Evolutionary conservation across 2,888 invertebrate genomes (phyloP).

Genomic region (Yponomeuta malinellus): DNA sequence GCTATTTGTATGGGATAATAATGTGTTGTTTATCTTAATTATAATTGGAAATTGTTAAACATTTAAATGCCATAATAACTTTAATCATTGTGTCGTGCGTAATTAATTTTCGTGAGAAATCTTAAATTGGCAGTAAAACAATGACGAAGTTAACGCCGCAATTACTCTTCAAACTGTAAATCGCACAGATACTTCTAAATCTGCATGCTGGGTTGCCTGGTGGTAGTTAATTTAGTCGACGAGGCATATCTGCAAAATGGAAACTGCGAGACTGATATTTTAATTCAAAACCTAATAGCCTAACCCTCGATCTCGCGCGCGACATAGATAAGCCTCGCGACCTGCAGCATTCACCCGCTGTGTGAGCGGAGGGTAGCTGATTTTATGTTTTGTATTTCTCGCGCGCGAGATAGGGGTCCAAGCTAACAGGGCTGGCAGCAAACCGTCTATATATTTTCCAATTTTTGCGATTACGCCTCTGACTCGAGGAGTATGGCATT

Average conservation of each 20-base stretch:
- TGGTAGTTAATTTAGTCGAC: background rate
- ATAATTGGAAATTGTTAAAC: background rate
- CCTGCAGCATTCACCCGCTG: too few species aligned
- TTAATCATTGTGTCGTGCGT: background rate
- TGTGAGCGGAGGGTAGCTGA: too few species aligned
- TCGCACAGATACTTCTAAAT: background rate
- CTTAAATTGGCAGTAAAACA: too few species aligned
- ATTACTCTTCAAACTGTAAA: background rate
- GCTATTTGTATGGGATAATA: background rate
- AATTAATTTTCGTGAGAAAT: background rate
- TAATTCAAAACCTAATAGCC: background rate
- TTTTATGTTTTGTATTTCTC: too few species aligned
- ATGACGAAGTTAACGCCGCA: too few species aligned
- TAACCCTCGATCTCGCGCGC: background rate
- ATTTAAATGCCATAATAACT: conserved; percentile 5
- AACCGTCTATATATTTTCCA: too few species aligned
- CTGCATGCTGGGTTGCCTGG: background rate
- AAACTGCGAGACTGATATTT: background rate
- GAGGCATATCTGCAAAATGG: background rate
- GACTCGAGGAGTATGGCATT: background rate
- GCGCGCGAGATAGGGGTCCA: too few species aligned
- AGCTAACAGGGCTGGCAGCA: too few species aligned
- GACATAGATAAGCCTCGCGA: too few species aligned
- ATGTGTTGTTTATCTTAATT: background rate
- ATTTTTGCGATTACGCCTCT: too few species aligned